Conservation (phyloP, 64 coral and sea anemone genomes). For the Pocillopora damicornis region DNA sequence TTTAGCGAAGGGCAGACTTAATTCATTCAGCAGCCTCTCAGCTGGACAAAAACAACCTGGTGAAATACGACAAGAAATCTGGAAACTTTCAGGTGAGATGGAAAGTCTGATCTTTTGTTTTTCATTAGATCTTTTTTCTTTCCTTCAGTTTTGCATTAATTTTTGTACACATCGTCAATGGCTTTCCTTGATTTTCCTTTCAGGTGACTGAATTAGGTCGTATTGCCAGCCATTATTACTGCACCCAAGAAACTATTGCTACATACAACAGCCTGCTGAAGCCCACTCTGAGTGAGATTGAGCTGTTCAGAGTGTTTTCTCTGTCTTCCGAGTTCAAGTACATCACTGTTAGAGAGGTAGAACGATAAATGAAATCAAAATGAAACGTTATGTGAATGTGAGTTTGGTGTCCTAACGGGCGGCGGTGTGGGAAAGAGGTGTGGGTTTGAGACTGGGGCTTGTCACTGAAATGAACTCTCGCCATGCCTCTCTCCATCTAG, state of each 20-base stretch:
- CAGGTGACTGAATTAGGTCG: conserved; percentile 92
- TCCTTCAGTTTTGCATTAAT: not conserved
- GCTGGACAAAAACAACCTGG: conserved; percentile 95
- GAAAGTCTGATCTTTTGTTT: not conserved
- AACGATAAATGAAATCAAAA: not conserved
- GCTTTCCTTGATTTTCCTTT: not conserved
- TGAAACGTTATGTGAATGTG: too few species aligned
- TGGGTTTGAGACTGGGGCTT: too few species aligned
- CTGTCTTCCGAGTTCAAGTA: conserved; percentile 92
- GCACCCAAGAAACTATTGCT: conserved; percentile 84
- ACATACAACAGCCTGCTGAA: conserved; percentile 89
- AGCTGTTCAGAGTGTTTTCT: conserved; percentile 94
- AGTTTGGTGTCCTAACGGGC: too few species aligned
- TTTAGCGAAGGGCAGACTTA: conserved; percentile 88
- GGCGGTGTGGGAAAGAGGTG: too few species aligned
- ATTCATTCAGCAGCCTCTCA: conserved; percentile 89
- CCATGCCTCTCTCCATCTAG: too few species aligned
- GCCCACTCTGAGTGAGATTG: conserved; percentile 95
- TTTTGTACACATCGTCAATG: not conserved
- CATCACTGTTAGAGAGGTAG: conserved; percentile 87
- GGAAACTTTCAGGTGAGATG: conserved; percentile 92
- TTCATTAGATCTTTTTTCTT: not conserved
- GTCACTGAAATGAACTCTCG: too few species aligned
- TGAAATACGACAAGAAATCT: conserved; percentile 97
- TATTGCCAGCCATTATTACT: conserved; percentile 97